A percentile compares a stretch with the other conserved stretches of the same genome.
phyloP scores from a whole-genome alignment of 2,797 vertebrate species.

The Darevskia mixta region DNA sequence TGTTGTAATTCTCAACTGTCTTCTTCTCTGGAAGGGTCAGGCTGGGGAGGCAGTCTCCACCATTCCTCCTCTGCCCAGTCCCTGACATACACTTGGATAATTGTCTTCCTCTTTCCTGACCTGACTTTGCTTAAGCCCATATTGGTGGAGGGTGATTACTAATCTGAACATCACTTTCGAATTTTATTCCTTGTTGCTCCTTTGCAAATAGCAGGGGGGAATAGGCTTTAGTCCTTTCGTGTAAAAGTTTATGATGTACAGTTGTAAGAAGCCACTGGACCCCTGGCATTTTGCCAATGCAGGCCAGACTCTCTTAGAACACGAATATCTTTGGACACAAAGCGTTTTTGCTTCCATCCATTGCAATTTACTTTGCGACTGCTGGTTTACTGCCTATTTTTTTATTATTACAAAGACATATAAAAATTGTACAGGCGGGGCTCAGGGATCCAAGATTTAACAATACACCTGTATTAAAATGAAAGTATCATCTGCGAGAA shows the following conservation, averaged over 20 bases:
- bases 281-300: constrained; percentile 24
- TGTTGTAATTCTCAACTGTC: too few relatives aligned
- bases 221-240: neutral
- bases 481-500: constrained; percentile 53
- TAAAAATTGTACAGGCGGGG: constrained; percentile 66
- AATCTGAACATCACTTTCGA: constrained; percentile 13
- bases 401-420: constrained; percentile 61
- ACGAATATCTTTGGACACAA: constrained; percentile 20
- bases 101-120: neutral
- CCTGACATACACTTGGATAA: neutral
- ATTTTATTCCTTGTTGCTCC: constrained; percentile 13
- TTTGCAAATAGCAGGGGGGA: constrained; percentile 38
- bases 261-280: constrained; percentile 25
- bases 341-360: neutral
- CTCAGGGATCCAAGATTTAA: constrained; percentile 61
- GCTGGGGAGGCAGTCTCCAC: too few relatives aligned
- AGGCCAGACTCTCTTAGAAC: constrained; percentile 18
- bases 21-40: too few relatives aligned
- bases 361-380: constrained; percentile 45
- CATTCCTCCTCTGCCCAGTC: too few relatives aligned
- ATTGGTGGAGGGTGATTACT: neutral
- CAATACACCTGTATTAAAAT: constrained; percentile 64
- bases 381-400: constrained; percentile 45
- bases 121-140: neutral
- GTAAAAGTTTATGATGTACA: constrained; percentile 18